Evolutionary conservation across 1,140 invertebrate genomes (phyloP).

Genomic region (Bilobella aurantiaca): DNA sequence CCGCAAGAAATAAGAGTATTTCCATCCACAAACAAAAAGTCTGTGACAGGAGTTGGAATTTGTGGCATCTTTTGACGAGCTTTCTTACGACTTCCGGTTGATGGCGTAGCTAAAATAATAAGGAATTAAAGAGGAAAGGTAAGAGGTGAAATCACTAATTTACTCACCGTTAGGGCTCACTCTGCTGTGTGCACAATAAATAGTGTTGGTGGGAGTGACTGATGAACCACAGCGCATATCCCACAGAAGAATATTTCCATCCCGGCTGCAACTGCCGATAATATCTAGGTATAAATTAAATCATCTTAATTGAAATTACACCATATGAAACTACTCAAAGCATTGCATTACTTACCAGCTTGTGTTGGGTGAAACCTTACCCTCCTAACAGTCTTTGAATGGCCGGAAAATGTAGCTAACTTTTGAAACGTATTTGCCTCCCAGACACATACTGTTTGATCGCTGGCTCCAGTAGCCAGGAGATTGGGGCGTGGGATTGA

Average conservation of each 20-base stretch:
- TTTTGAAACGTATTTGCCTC: neutral
- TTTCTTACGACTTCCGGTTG: neutral
- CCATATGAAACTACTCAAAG: neutral
- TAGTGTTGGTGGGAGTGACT: neutral
- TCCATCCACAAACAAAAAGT: slow-evolving; percentile 6
- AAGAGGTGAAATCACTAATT: too few species aligned
- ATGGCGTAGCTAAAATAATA: too few species aligned
- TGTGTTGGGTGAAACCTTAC: slow-evolving; percentile 4
- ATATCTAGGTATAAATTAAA: slow-evolving; percentile 7
- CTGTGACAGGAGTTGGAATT: neutral
- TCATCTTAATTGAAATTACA: neutral
- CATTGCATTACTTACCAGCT: neutral
- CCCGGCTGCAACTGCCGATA: neutral
- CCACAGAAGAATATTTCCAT: slow-evolving; percentile 5
- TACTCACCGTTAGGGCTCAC: neutral
- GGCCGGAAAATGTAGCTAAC: neutral
- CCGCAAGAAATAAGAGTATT: slow-evolving; percentile 13
- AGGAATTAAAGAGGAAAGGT: too few species aligned
- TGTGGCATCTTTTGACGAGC: neutral
- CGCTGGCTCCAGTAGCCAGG: neutral
- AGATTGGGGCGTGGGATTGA: neutral
- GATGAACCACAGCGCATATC: neutral
- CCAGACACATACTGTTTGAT: slow-evolving; percentile 6
- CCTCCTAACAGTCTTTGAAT: neutral
- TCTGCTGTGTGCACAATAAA: neutral